Base-by-base conservation (phyloP, 2,888 invertebrate genomes). In the Pachycephus smyrnensis region DNA sequence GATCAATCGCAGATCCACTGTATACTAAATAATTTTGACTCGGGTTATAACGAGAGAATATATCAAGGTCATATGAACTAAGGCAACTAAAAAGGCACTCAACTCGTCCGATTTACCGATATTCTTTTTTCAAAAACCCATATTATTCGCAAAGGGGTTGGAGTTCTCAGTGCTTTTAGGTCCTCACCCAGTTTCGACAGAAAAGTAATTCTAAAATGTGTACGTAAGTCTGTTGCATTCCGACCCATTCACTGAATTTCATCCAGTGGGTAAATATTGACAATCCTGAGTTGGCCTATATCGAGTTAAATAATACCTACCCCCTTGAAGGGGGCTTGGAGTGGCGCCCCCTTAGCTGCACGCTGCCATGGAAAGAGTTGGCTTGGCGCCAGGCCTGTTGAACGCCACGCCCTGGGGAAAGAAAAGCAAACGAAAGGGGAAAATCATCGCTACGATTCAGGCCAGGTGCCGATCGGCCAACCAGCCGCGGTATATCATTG, bases 341-440 rank as follows among this genome's bases (percentile, higher is more conserved):
- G 32, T 73, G 33, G 32, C 73, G 35, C 33, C 32, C 73, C 73
- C 73, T 73, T 73, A 73, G 73, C 73, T 73, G 35, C 32, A 73
- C 35, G 73, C 4, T 77, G 69, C 55, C 35, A 73, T 73, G 69
- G 80, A 73, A 75, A 76, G 80, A 78, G 82, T 84, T 89, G 89
- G 89, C 88, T 69, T 76, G 73, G 35, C 80, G 87, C 90, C 90
- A 90, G 88, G 89, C 89, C 89, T 90, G 90, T 90, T 90, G 90
- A 90, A 86, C 87, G 86, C 86, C 87, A 87, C 86, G 86, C 89
- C 87, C 86, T 82, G 86, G 86, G 84, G 84, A 85, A 85, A 84
- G 84, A 84, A 84, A 85, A 81, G 80, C 80, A 82, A 84, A 82
- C 80, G 77, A 84, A 80, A 76, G 81, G 83, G 81, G 81, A 79